A percentile compares a stretch with the other conserved stretches of the same genome.
These are phyloP conservation scores for Anoplius nigerrimus DNA, from an alignment of 2,888 invertebrate genomes.

Conservation along the genomic window DNA sequence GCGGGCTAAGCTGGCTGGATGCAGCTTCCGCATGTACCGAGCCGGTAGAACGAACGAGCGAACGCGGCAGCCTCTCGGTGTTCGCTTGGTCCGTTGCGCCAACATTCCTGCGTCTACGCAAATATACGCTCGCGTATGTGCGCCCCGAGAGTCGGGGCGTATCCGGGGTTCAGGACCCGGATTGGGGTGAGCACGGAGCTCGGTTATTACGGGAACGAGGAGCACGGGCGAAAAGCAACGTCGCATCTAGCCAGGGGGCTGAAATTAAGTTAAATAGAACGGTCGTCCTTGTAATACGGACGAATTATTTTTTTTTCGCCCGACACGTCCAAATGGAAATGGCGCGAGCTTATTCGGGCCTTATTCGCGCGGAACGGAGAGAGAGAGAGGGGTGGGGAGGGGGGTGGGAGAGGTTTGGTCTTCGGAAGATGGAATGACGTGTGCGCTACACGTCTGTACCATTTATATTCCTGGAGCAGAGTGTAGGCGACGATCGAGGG, in stretches of 20 bases:
- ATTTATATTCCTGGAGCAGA: constrained; percentile 4
- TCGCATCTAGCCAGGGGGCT: background rate
- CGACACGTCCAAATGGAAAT: background rate
- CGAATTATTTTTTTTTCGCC: background rate
- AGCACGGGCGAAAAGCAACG: background rate
- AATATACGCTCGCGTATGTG: constrained; percentile 22
- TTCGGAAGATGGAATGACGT: background rate
- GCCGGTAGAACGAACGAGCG: too few species aligned
- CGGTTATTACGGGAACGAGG: background rate
- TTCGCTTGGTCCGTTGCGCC: too few species aligned
- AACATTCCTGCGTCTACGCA: constrained; percentile 6
- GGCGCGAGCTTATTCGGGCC: background rate
- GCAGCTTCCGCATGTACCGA: background rate
- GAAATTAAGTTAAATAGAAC: constrained; percentile 14
- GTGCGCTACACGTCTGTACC: constrained; percentile 1
- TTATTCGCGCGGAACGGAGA: background rate
- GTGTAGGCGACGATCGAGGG: constrained; percentile 5
- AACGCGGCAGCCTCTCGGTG: too few species aligned
- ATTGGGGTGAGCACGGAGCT: background rate
- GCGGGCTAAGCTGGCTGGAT: constrained; percentile 19
- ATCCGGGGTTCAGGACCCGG: too few species aligned
- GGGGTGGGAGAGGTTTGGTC: too few species aligned
- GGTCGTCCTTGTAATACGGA: background rate
- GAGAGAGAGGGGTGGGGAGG: too few species aligned
- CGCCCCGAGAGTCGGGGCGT: constrained; percentile 1